A percentile compares a stretch with the other conserved stretches of the same genome.
These are phyloP conservation scores for Galeruca laticollis DNA, from an alignment of 2,888 invertebrate species.

Conservation along the genomic window DNA sequence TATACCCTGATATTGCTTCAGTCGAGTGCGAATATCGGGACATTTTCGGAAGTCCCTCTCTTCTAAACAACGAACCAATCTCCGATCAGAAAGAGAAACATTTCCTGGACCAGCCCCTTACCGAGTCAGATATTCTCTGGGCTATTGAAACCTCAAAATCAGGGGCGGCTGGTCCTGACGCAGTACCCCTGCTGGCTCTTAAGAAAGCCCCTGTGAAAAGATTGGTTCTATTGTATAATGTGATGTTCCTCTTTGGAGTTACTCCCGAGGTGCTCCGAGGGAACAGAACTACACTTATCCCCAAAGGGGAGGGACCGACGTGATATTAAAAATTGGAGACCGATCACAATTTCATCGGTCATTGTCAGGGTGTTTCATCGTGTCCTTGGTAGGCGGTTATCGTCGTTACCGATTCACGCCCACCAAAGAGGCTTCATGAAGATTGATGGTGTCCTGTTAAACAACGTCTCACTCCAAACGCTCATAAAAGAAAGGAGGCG, in stretches of 20 bases:
- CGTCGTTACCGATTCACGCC: conserved; percentile 33
- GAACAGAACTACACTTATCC: not conserved
- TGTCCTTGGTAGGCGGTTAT: conserved; percentile 43
- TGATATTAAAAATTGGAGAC: conserved; percentile 52
- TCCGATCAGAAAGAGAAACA: not conserved
- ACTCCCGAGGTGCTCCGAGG: not conserved
- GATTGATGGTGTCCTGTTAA: conserved; percentile 61
- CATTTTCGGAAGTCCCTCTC: not conserved
- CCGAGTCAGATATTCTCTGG: not conserved
- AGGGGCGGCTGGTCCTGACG: conserved; percentile 1
- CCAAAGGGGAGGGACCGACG: not conserved
- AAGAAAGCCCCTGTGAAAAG: not conserved
- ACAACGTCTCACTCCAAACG: conserved; percentile 55
- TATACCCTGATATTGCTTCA: not conserved
- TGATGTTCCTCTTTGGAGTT: conserved; percentile 4
- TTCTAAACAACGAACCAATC: not conserved
- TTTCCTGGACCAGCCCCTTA: not conserved
- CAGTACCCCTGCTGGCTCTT: not conserved
- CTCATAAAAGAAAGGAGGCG: conserved; percentile 26
- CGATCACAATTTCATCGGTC: conserved; percentile 54
- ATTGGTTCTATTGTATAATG: not conserved
- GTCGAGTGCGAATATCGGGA: not conserved
- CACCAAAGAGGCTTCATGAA: conserved; percentile 57
- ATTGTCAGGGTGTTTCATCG: conserved; percentile 52
- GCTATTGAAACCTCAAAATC: not conserved